phyloP scores from a whole-genome alignment of 2,797 vertebrate species.

The Sebastes kiyomatsui region DNA sequence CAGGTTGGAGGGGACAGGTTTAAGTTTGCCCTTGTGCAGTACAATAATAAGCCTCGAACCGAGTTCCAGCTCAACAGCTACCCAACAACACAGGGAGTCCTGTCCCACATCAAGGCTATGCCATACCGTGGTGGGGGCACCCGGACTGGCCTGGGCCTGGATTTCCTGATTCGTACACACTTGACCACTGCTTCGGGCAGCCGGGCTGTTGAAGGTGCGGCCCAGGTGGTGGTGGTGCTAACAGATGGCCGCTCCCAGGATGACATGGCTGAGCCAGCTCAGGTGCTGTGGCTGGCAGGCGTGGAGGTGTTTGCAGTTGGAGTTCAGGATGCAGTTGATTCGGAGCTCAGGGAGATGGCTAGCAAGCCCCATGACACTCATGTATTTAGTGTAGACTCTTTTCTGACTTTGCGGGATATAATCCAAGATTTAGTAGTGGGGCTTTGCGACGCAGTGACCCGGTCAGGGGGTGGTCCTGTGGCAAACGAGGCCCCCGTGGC shows the following conservation, averaged over 20 bases:
- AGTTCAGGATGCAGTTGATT: conserved; percentile 87
- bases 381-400: conserved; percentile 90
- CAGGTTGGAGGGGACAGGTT: conserved; percentile 82
- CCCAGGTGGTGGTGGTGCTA: conserved; percentile 89
- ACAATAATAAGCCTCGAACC: conserved; percentile 83
- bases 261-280: conserved; percentile 84
- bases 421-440: conserved; percentile 87
- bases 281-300: conserved; percentile 79
- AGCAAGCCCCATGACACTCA: conserved; percentile 81
- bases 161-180: conserved; percentile 85
- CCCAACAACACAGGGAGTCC: conserved; percentile 78
- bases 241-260: conserved; percentile 86
- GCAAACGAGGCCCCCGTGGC: conserved; percentile 79
- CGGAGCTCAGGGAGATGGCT: conserved; percentile 86
- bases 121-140: conserved; percentile 83
- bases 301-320: conserved; percentile 89
- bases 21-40: conserved; percentile 87
- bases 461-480: conserved; percentile 48
- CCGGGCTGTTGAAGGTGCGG: conserved; percentile 82
- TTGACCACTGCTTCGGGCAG: conserved; percentile 87
- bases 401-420: conserved; percentile 83
- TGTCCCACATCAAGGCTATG: conserved; percentile 87
- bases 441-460: conserved; percentile 81
- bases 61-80: conserved; percentile 90
- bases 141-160: conserved; percentile 87